phyloP scores from a whole-genome alignment of 2,797 vertebrate species.

The Clarias pachynema region DNA sequence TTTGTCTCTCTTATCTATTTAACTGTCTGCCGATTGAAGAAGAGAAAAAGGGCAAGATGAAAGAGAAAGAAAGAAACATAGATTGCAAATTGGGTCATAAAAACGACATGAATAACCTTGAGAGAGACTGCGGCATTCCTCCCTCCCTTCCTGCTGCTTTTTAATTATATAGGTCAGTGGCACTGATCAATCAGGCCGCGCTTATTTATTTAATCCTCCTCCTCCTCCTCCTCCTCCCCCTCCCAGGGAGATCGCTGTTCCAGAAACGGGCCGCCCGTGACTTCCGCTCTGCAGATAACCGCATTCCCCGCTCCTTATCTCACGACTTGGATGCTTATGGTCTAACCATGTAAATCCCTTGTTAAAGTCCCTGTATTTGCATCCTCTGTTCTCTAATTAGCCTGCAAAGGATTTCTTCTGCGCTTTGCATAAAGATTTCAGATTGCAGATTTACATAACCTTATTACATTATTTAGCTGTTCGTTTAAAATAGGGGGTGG shows the following conservation, averaged over 20 bases:
- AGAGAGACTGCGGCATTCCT: conserved; percentile 56
- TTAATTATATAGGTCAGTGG: conserved; percentile 67
- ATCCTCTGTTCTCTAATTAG: conserved; percentile 19
- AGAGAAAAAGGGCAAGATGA: conserved; percentile 14
- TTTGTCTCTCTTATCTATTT: conserved; percentile 55
- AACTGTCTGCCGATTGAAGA: conserved; percentile 40
- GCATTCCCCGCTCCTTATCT: conserved; percentile 43
- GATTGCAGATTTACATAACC: conserved; percentile 28
- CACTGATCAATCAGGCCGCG: conserved; percentile 62
- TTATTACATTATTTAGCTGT: conserved; percentile 42
- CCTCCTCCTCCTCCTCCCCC: conserved; percentile 22
- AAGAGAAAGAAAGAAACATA: conserved; percentile 52
- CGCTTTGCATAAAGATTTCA: conserved; percentile 38
- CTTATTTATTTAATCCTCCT: conserved; percentile 63
- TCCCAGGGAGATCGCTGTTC: conserved; percentile 53
- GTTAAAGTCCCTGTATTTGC: conserved; percentile 31
- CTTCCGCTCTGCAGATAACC: conserved; percentile 52
- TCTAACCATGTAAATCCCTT: conserved; percentile 41
- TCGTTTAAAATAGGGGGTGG: conserved; percentile 30
- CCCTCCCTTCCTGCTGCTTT: conserved; percentile 44
- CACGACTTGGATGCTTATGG: conserved; percentile 36
- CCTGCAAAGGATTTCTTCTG: conserved; percentile 2
- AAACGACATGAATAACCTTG: conserved; percentile 66
- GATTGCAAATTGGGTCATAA: conserved; percentile 66
- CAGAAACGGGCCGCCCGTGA: conserved; percentile 48